Evolutionary conservation across 2,888 invertebrate genomes (phyloP), one percentile per base, ranked within the genome.

Genomic region (Clostera curtula): DNA sequence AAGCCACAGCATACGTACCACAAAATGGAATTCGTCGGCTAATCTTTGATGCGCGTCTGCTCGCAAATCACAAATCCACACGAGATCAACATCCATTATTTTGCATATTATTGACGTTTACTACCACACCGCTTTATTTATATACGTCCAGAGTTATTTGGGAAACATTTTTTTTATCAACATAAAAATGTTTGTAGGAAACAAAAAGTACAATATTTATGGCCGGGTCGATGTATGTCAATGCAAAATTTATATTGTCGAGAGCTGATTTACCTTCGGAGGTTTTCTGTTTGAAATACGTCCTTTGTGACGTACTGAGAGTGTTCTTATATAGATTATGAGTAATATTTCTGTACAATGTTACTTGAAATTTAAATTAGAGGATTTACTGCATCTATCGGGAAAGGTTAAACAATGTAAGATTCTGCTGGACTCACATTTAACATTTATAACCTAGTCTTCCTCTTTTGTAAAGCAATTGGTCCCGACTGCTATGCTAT

Each of bases 51-150:
- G 68, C 56, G 34, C 31, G 55, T 52, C 55, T 58, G 62, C 65
- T 75, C 76, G 69, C 79, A 80, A 82, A 79, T 80, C 80, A 79
- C 73, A 70, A 56, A 63, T 63, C 66, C 66, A 56, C 47, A 56
- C 62, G 49, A 75, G 74, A 79, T 80, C 75, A 77, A 69, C 74
- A 73, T 73, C 72, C 77, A 82, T 80, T 82, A 80, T 76, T 82
- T 80, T 80, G 74, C 76, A 82, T 83, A 76, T 77, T 82, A 77
- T 79, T 76, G 82, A 82, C 82, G 68, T 80, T 82, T 82, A 83
- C 79, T 80, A 77, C 82, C 77, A 66, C 59, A 70, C 64, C 55
- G 66, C 62, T 68, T 74, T 80, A 80, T 82, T 83, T 82, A 82
- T 82, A 65, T 48, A 54, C 58, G 60, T 62, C 58, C 70, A 56